Base-by-base conservation (phyloP, 2,113 vertebrate species). In the Puffinus mauretanicus region DNA sequence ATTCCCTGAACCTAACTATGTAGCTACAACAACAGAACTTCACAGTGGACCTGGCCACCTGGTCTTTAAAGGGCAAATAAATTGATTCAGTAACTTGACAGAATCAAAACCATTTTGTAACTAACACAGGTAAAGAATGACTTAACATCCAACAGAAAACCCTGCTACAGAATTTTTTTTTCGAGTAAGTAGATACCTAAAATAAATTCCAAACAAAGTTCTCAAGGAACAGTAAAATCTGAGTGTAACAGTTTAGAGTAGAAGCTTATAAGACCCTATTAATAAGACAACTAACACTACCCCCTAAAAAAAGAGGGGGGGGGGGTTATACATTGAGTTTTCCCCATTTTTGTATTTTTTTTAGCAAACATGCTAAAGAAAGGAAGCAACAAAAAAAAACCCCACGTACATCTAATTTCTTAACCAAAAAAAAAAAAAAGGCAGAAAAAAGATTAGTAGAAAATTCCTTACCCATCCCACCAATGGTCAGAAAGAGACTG, bases 301-400 rank as follows among this genome's bases (percentile, higher is more conserved):
- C 4, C 8, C 18, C 6, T 30, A 13, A 30, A 49, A 38, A 69
- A 9, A 4, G 2, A 1, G 0, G 1, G 1, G 3, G 1, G 1
- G 3, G 11, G 8, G 8, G 5, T 65, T 78, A 66, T 18, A 69
- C 6, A 69, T 16, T 9, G 60, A 47, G 6, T 30, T 65, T 82
- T 77, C 7, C 16, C 18, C 6, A 32, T 65, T 76, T 90, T 69
- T 38, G 40, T 10, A 19, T 34, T 55, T 2, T 30, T 72, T 94
- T 93, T 57, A 70, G 34, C 10, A 65, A 69, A 44, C 10, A 55
- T 6, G 2, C 15, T 61, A 36, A 70, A 84, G n/a, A 70, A 69
- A 58, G 24, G 9, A 75, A 55, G 13, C 36, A 71, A 60, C 5
- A 66, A 84, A 54, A 54, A n/a, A 79, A 82, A 87, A 54, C 2